A percentile compares a stretch with the other conserved stretches of the same genome.
These are phyloP conservation scores for Oryctolagus cuniculus DNA, from an alignment of 2,113 vertebrate species.

Conservation along the genomic window DNA sequence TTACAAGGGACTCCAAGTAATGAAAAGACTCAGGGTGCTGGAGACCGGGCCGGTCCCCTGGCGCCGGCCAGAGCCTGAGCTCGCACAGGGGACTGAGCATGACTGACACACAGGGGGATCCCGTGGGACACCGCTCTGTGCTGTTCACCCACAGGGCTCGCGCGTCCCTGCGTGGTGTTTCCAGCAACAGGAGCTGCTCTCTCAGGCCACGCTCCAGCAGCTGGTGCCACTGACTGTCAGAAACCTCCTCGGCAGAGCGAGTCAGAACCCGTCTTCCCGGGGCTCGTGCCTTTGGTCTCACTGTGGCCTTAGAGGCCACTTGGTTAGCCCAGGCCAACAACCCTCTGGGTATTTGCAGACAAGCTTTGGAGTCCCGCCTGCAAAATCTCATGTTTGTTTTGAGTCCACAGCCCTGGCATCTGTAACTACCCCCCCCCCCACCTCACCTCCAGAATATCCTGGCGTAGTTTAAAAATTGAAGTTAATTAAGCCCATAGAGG, in stretches of 20 bases:
- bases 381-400: slow-evolving; percentile 23
- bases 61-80: neutral
- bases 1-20: neutral
- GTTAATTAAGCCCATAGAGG: slow-evolving; percentile 56
- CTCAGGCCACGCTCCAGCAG: neutral
- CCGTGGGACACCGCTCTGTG: neutral
- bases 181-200: neutral
- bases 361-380: neutral
- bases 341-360: neutral
- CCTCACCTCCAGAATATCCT: neutral
- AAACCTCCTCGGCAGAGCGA: neutral
- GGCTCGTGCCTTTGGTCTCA: neutral
- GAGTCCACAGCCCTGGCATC: neutral
- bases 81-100: neutral
- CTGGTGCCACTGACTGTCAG: neutral
- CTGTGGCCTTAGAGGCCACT: neutral
- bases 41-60: neutral
- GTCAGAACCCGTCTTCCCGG: neutral
- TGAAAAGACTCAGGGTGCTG: neutral
- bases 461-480: slow-evolving; percentile 57
- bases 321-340: neutral
- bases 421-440: neutral
- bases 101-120: neutral
- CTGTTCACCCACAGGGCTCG: neutral
- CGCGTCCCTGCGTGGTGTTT: neutral